Conservation (phyloP, 2,888 invertebrate species). For the Callinectes sapidus region DNA sequence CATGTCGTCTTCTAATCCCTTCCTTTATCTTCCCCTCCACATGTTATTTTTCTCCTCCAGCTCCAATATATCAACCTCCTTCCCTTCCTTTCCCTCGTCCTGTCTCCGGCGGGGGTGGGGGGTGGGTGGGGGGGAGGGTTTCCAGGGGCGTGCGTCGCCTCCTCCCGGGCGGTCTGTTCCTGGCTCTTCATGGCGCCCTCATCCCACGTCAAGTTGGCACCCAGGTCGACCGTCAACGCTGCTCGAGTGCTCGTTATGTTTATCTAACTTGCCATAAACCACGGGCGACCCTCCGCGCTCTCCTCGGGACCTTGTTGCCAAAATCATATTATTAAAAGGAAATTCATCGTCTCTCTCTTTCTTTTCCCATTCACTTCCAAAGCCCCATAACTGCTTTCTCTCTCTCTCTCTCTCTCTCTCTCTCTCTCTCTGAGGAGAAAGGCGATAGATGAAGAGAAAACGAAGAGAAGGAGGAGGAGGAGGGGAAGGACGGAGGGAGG, state of each 20-base stretch:
- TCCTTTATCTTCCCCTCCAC: neutral
- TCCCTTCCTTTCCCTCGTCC: neutral
- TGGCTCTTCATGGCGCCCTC: neutral
- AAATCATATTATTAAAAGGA: constrained; percentile 24
- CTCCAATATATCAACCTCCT: neutral
- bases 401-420: neutral
- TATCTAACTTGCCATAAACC: constrained; percentile 33
- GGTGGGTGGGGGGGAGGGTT: no score
- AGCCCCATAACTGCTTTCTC: neutral
- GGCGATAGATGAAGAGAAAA: neutral
- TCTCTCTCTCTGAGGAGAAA: neutral
- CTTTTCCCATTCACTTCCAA: neutral
- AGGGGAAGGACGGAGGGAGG: no score
- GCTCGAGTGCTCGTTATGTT: constrained; percentile 33
- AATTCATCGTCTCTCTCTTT: constrained; percentile 9
- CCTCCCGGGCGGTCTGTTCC: constrained; percentile 5
- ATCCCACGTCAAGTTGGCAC: constrained; percentile 32
- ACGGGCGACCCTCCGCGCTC: constrained; percentile 18
- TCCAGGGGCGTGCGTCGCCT: neutral
- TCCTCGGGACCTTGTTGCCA: constrained; percentile 23
- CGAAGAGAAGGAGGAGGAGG: neutral
- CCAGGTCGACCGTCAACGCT: constrained; percentile 26
- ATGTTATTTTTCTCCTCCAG: constrained; percentile 25
- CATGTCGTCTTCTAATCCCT: constrained; percentile 22
- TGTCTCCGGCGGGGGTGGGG: neutral